Percentiles rank a stretch among this genome's conserved stretches.
Conservation (phyloP, 2,888 invertebrate genomes). For the Machimus atricapillus region DNA sequence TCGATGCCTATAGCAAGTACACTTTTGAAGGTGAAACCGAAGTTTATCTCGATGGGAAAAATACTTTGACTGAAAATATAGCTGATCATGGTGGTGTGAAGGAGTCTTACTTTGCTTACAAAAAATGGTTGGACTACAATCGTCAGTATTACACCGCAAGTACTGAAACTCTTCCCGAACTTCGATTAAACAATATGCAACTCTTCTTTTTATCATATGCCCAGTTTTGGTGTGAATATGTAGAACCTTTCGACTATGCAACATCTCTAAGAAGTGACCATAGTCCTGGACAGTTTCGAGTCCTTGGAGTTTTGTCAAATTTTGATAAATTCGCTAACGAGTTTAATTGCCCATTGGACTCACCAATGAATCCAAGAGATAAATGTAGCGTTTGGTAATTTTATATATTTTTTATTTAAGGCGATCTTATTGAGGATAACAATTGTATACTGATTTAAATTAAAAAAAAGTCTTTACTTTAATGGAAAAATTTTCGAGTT, state of each 20-base stretch:
- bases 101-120: conserved; percentile 41
- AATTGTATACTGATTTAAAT: neutral
- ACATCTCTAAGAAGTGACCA: conserved; percentile 69
- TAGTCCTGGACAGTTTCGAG: conserved; percentile 25
- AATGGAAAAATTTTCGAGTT: neutral
- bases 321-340: conserved; percentile 21
- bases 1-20: neutral
- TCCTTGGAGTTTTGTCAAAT: conserved; percentile 22
- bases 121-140: neutral
- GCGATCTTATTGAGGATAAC: neutral
- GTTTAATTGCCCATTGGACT: conserved; percentile 8
- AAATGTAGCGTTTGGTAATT: conserved; percentile 36
- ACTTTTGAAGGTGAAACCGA: neutral
- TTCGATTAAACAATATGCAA: neutral
- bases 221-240: conserved; percentile 38
- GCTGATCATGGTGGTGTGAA: conserved; percentile 45
- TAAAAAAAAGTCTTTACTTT: neutral
- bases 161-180: neutral
- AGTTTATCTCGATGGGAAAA: neutral
- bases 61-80: conserved; percentile 43
- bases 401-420: neutral
- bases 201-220: conserved; percentile 42
- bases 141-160: neutral
- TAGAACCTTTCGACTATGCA: conserved; percentile 69
- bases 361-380: conserved; percentile 27